Conservation (phyloP, 2,113 vertebrate genomes). For the Anolis sagrei region DNA sequence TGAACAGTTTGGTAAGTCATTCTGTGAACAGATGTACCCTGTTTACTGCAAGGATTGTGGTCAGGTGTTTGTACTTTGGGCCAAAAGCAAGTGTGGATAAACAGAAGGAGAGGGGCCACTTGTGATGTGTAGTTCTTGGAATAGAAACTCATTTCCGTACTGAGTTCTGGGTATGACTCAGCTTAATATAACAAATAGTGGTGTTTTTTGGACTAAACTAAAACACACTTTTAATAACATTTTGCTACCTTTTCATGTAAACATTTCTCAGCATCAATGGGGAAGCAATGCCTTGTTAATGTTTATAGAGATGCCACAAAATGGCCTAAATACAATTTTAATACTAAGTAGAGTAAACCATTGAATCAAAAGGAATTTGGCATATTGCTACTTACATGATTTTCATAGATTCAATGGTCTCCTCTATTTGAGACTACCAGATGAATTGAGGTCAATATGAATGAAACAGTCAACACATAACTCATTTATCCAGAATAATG, state of each 20-base stretch:
- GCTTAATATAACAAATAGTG: not conserved
- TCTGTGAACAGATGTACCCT: slow-evolving; percentile 25
- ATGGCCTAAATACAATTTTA: too few relatives aligned
- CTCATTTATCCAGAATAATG: too few relatives aligned
- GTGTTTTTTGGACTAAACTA: not conserved
- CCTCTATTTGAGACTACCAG: too few relatives aligned
- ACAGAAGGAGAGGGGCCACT: not conserved
- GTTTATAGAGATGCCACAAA: not conserved
- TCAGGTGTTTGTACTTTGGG: not conserved
- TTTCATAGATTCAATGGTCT: too few relatives aligned
- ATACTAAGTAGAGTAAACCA: too few relatives aligned
- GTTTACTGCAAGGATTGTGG: not conserved
- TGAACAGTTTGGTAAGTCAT: not conserved
- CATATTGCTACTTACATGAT: too few relatives aligned
- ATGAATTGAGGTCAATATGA: too few relatives aligned
- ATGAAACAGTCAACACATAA: too few relatives aligned
- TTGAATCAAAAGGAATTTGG: too few relatives aligned
- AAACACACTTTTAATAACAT: not conserved
- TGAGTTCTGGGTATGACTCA: not conserved
- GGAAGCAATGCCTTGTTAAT: not conserved
- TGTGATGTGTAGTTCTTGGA: not conserved
- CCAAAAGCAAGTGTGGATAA: not conserved
- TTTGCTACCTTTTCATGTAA: not conserved
- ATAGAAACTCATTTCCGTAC: not conserved
- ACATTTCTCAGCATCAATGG: not conserved